Base-by-base conservation (phyloP, 2,797 vertebrate species). In the Gymnoscopelus braueri region DNA sequence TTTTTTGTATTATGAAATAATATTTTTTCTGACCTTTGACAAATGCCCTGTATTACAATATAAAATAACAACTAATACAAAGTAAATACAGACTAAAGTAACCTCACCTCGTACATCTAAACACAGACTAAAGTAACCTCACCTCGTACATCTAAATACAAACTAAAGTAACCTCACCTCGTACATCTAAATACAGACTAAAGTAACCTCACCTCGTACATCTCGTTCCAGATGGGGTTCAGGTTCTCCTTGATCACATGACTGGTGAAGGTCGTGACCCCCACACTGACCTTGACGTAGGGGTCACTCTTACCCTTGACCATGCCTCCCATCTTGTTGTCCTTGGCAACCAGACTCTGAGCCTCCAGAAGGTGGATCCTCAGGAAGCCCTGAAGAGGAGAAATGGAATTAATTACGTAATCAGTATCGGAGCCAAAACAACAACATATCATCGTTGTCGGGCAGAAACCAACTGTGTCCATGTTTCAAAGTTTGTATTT, bases 291-390 rank as follows among this genome's bases (percentile, higher is more conserved):
- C 64, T 94, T 94, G 35, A 93, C 93, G 0, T 99, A 99, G 0
- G 98, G 98, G 83, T 99, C 98, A 14, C 96, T 97, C 74, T 97
- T 97, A 52, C 96, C 97, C 83, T 95, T 95, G 73, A 95, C 85
- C 86, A 96, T 68, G 3, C 91, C 87, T 0, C 92, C 91, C 88
- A 97, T 89, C 78, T 91, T 89, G 64, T 94, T 96, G 83, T 98
- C 97, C 75, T 97, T 97, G 77, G 96, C 94, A 10, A 97, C 85
- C 63, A 98, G 88, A 80, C 90, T 88, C 84, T 95, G 90, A n/a
- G 95, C 96, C 84, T 97, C 94, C 81, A 97, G 54, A n/a, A 98
- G 88, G 50, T 96, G 92, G 57, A 97, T 92, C 65, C 96, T 95
- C 78, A 98, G 89, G 69, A 97, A 89, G 7, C 92, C 95, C 96